Conservation (phyloP, 2,113 vertebrate genomes). For the Planiliza haematocheilus region DNA sequence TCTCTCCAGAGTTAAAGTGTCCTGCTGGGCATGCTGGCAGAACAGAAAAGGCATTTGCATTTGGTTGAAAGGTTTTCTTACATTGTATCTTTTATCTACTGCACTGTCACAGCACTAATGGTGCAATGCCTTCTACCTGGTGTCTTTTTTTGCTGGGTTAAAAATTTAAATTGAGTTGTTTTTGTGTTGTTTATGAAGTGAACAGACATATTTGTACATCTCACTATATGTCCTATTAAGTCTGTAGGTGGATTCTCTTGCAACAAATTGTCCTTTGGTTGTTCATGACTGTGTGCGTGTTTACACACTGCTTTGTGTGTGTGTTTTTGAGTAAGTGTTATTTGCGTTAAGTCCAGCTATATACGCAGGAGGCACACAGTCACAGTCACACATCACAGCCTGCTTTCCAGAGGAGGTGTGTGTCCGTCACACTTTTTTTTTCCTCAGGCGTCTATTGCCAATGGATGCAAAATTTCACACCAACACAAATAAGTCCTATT, state of each 20-base stretch:
- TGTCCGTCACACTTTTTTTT: conserved; percentile 62
- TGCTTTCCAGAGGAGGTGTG: conserved; percentile 57
- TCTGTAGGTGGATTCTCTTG: background rate
- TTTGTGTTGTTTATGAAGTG: background rate
- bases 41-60: background rate
- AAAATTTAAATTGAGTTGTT: background rate
- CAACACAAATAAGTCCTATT: conserved; percentile 41
- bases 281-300: conserved; percentile 35
- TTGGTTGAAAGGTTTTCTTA: background rate
- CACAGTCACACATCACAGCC: conserved; percentile 64
- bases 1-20: background rate
- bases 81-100: no score
- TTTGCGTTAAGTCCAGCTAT: conserved; percentile 60
- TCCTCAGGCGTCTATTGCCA: conserved; percentile 26
- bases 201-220: background rate
- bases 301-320: conserved; percentile 21
- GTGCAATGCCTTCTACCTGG: no score
- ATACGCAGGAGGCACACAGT: conserved; percentile 64
- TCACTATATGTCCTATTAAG: background rate
- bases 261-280: background rate
- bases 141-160: background rate
- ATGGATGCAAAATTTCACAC: conserved; percentile 42
- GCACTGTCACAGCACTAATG: no score
- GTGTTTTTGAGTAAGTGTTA: conserved; percentile 59
- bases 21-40: background rate